Evolutionary conservation across 1,140 invertebrate species (phyloP), one percentile per base, ranked within the genome.

Genomic region (Meloidogyne chitwoodi): DNA sequence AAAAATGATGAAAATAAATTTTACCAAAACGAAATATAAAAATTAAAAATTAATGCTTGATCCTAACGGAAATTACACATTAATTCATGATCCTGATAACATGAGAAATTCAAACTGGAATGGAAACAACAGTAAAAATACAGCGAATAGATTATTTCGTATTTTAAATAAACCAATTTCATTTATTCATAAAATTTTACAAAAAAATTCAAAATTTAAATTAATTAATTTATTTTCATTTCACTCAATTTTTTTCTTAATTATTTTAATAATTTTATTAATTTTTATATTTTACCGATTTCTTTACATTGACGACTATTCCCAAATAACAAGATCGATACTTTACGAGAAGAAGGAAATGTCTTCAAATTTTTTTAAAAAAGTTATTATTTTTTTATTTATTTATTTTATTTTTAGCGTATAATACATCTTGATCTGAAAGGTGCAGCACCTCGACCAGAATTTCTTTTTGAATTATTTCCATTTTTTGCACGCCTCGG

Each of bases 361-460:
- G 11, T 24, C 29, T 22, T 71, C 69, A 62, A 6, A 34, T 71
- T 31, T 64, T n/a, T 71, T 41, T 12, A 71, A 71, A 56, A 71
- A 24, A 44, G 69, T 48, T 22, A 16, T 6, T 29, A 19, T 19
- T 29, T 11, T 56, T 11, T 12, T 24, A 48, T 16, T 69, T 66
- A 38, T 61, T 44, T 4, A 34, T 10, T 29, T 22, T n/a, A 0
- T 31, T 75, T 76, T 68, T 1, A 76, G 65, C 19, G 61, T 62
- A 88, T 92, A 68, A 91, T 95, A 0, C 94, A 96, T 87, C 87
- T 96, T 1, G 94, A 96, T 88, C 89, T 96, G 5, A 96, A 96
- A 88, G 81, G 93, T 16, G 93, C 93, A 0, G 93, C 94, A 6
- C 92, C 93, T 0, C 91, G 91, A 84, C 86, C 92, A 27, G 68